These are phyloP conservation scores for Drosophila falleni DNA, from an alignment of 2,888 invertebrate species.

Conservation along the genomic window DNA sequence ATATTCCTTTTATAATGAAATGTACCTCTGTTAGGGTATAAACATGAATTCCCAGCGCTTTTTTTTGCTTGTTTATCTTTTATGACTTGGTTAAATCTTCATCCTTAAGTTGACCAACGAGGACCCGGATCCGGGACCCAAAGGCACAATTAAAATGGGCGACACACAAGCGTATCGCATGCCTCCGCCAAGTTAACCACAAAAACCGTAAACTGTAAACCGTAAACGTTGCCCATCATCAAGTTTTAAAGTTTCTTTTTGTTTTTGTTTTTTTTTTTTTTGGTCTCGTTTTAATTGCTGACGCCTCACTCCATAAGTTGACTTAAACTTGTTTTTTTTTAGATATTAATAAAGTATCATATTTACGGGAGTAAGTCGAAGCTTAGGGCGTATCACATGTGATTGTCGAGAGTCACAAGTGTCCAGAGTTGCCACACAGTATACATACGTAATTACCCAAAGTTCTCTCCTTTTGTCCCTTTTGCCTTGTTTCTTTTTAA, in stretches of 20 bases:
- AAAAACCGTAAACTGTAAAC: conserved; percentile 8
- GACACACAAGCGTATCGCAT: conserved; percentile 53
- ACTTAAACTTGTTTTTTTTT: conserved; percentile 37
- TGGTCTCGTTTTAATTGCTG: conserved; percentile 44
- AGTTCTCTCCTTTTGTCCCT: not conserved
- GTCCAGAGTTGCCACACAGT: not conserved
- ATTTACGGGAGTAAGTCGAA: conserved; percentile 56
- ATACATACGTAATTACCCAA: conserved; percentile 3
- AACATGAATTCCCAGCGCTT: not conserved
- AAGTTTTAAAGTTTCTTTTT: conserved; percentile 31
- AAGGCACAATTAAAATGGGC: conserved; percentile 50
- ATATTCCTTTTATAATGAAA: too few species aligned
- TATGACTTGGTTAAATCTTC: conserved; percentile 28
- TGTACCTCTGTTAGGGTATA: not conserved
- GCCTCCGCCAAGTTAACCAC: conserved; percentile 8
- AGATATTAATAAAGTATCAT: conserved; percentile 72
- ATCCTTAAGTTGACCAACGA: conserved; percentile 40
- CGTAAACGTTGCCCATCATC: conserved; percentile 11
- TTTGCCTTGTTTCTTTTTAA: not conserved
- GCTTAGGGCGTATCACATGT: conserved; percentile 62
- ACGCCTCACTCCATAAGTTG: conserved; percentile 11
- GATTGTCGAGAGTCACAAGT: conserved; percentile 26
- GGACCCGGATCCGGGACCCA: conserved; percentile 9
- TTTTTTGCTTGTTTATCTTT: conserved; percentile 16
- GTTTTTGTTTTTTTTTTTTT: conserved; percentile 3